A percentile compares a stretch with the other conserved stretches of the same genome.
Evolutionary conservation across 2,888 invertebrate species (phyloP).

Genomic region (Drosophila neonasuta): DNA sequence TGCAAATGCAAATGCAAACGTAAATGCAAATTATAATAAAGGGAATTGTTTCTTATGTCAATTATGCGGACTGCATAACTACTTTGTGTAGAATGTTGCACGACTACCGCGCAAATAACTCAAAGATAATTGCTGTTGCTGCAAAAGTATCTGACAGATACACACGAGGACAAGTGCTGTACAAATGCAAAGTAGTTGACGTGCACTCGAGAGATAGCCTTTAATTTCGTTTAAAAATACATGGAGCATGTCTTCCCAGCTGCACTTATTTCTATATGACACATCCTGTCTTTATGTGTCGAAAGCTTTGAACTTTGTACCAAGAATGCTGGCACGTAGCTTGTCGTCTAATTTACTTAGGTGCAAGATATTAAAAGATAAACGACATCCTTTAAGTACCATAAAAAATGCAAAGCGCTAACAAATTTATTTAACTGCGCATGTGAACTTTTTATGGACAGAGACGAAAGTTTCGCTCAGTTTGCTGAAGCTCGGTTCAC

Average conservation of each 20-base stretch:
- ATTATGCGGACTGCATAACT: constrained; percentile 43
- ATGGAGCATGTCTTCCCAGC: too few species aligned
- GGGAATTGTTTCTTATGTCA: constrained; percentile 57
- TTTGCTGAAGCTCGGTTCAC: constrained; percentile 10
- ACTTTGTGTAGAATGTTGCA: background rate
- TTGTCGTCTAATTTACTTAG: constrained; percentile 9
- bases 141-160: constrained; percentile 7
- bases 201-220: background rate
- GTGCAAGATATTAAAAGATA: background rate
- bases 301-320: background rate
- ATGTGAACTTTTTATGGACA: constrained; percentile 9
- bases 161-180: background rate
- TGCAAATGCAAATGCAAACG: background rate
- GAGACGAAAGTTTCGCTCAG: constrained; percentile 11
- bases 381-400: background rate
- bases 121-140: constrained; percentile 44
- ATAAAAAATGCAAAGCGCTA: constrained; percentile 12
- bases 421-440: constrained; percentile 25
- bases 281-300: background rate
- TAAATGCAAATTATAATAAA: constrained; percentile 42
- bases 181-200: background rate
- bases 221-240: background rate
- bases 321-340: background rate
- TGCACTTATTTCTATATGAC: too few species aligned
- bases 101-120: constrained; percentile 15